Conservation (phyloP, 2,113 vertebrate genomes). For the Dicaeum eximium region DNA sequence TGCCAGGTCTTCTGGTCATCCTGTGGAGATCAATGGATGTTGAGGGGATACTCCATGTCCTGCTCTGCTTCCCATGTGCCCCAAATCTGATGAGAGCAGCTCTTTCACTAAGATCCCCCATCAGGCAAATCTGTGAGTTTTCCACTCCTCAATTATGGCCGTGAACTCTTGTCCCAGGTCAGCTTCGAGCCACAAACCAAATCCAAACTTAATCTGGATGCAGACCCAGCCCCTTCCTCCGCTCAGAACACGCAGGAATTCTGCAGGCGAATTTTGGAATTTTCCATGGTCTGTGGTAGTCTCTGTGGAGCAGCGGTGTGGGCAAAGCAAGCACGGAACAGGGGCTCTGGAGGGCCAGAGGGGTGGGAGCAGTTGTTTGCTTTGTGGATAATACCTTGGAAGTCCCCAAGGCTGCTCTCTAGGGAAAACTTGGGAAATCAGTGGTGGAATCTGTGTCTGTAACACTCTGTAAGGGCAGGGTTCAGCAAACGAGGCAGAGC, state of each 20-base stretch:
- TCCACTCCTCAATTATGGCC: neutral
- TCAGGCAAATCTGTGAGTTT: neutral
- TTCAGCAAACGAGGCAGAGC: neutral
- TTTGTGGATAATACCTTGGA: conserved; percentile 20
- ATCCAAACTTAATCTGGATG: conserved; percentile 29
- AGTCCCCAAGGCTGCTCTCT: neutral
- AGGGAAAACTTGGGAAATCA: conserved; percentile 1
- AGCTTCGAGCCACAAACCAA: conserved; percentile 38
- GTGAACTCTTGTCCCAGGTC: conserved; percentile 9
- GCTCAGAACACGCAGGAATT: conserved; percentile 14
- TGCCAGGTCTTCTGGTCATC: neutral
- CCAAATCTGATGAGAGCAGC: neutral
- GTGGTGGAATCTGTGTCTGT: neutral
- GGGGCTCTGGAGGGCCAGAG: neutral
- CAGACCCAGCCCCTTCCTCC: neutral
- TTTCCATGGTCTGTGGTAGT: conserved; percentile 46
- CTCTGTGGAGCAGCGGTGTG: neutral
- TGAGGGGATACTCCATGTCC: neutral
- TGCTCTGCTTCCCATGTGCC: neutral
- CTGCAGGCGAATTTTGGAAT: conserved; percentile 3
- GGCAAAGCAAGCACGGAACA: neutral
- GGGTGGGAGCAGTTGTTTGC: neutral
- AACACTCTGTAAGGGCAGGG: neutral
- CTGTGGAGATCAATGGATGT: neutral
- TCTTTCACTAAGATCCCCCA: neutral